Base-by-base conservation (phyloP, 35 echinoderm and acorn worm genomes). In the Ophiothrix spiculata region DNA sequence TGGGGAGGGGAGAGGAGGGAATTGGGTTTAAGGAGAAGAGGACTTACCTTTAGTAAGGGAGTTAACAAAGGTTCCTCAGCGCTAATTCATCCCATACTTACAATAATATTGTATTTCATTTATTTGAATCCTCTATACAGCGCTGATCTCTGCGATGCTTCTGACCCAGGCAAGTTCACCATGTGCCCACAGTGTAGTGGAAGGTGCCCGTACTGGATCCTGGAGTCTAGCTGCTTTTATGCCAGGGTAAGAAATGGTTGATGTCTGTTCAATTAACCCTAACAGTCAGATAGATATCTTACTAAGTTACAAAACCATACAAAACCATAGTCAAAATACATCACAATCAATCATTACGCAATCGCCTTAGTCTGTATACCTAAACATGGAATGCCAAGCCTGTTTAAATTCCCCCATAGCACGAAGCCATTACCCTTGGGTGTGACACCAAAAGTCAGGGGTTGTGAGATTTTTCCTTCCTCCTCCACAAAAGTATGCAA, bases 161-260 rank as follows among this genome's bases (percentile, higher is more conserved):
- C 56, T 0, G 85, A 87, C 39, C 77, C 78, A 0, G 76, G 81
- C 0, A 49, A 33, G 1, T 45, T 90, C 33, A 83, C 84, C 75
- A 99, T 99, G 92, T 99, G 96, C 86, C 96, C 96, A 31, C 86
- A 93, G 74, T 99, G 96, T 54, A 79, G 94, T 56, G 32, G 83
- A 35, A 40, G 84, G 34, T 99, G 96, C 74, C 81, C 85, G 32
- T 99, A 94, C 77, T 99, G 92, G 89, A 37, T 39, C 19, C 83
- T 99, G 36, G 89, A 56, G 1, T 82, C 90, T 0, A 99, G 96
- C 84, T 99, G 96, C 69, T 86, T 94, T 81, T 99, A 99, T 82
- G 85, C 96, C 17, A 83, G 90, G 90, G 94, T 97, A 88, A 38
- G 88, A n/a, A n/a, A n/a, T n/a, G n/a, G n/a, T n/a, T n/a, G n/a